A percentile compares a stretch with the other conserved stretches of the same genome.
Evolutionary conservation across 1,140 invertebrate genomes (phyloP).

Genomic region (Reticulitermes speratus): DNA sequence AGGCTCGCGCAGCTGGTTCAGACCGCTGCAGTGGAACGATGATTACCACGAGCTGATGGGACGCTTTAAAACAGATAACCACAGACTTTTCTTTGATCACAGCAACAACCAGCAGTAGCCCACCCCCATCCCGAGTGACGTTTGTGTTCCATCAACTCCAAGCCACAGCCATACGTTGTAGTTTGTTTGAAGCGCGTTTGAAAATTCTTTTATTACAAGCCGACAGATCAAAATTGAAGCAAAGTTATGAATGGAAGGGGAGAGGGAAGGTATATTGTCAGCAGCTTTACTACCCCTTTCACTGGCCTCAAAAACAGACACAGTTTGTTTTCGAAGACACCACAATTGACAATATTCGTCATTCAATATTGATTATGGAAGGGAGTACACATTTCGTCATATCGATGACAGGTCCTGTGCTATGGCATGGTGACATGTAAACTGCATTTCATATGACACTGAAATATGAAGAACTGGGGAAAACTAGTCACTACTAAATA

Average conservation of each 20-base stretch:
- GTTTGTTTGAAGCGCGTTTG: constrained; percentile 5
- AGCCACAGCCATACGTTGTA: not conserved
- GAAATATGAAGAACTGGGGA: too few relatives aligned
- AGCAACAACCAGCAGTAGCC: too few relatives aligned
- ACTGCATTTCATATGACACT: too few relatives aligned
- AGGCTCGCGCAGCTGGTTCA: not conserved
- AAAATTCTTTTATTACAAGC: not conserved
- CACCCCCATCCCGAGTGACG: not conserved
- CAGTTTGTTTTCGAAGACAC: not conserved
- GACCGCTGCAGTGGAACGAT: not conserved
- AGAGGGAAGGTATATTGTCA: not conserved
- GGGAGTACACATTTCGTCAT: too few relatives aligned
- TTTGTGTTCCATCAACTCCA: constrained; percentile 2
- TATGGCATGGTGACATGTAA: too few relatives aligned
- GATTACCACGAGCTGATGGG: constrained; percentile 1
- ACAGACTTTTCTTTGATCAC: constrained; percentile 16
- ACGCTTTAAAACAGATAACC: constrained; percentile 16
- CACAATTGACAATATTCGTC: not conserved
- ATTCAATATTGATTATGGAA: not conserved
- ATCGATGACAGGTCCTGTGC: too few relatives aligned
- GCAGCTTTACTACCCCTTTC: not conserved
- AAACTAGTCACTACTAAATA: too few relatives aligned
- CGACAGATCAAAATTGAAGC: constrained; percentile 1
- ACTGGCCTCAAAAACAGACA: not conserved
- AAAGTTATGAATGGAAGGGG: not conserved